A percentile compares a stretch with the other conserved stretches of the same genome.
Evolutionary conservation across 2,888 invertebrate species (phyloP).

Genomic region (Andrena hattorfiana): DNA sequence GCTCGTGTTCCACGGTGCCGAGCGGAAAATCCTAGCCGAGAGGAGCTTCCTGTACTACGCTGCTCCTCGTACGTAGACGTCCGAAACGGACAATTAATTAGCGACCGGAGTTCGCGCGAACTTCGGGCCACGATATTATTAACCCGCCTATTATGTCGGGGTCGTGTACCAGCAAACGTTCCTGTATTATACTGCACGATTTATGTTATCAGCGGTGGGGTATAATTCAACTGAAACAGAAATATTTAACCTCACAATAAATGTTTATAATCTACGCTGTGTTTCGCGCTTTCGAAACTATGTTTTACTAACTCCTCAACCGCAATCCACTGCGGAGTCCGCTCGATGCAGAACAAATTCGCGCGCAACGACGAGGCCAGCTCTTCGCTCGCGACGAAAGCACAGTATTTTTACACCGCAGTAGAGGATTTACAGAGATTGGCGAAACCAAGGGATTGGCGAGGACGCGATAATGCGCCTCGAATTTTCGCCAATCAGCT

Average conservation of each 20-base stretch:
- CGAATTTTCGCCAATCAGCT: constrained; percentile 71
- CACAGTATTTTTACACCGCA: too few species aligned
- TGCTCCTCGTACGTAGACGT: constrained; percentile 23
- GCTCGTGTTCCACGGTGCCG: constrained; percentile 3
- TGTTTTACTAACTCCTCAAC: too few species aligned
- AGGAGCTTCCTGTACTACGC: neutral
- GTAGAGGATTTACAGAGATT: constrained; percentile 11
- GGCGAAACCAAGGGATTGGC: constrained; percentile 26
- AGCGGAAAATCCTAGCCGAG: constrained; percentile 21
- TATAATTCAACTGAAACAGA: constrained; percentile 26
- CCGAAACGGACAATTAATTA: constrained; percentile 66
- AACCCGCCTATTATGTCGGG: constrained; percentile 60
- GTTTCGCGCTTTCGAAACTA: too few species aligned
- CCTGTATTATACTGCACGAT: constrained; percentile 50
- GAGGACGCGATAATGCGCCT: constrained; percentile 61
- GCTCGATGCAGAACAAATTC: too few species aligned
- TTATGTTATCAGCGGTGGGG: constrained; percentile 46
- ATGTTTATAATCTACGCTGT: neutral
- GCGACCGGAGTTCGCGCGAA: constrained; percentile 55
- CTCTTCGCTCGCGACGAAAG: too few species aligned
- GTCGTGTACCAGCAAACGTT: constrained; percentile 56
- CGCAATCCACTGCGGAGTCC: too few species aligned
- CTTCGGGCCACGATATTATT: constrained; percentile 65
- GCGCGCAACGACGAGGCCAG: too few species aligned
- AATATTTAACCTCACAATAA: constrained; percentile 28